Base-by-base conservation (phyloP, 2,113 vertebrate genomes). In the Euleptes europaea region DNA sequence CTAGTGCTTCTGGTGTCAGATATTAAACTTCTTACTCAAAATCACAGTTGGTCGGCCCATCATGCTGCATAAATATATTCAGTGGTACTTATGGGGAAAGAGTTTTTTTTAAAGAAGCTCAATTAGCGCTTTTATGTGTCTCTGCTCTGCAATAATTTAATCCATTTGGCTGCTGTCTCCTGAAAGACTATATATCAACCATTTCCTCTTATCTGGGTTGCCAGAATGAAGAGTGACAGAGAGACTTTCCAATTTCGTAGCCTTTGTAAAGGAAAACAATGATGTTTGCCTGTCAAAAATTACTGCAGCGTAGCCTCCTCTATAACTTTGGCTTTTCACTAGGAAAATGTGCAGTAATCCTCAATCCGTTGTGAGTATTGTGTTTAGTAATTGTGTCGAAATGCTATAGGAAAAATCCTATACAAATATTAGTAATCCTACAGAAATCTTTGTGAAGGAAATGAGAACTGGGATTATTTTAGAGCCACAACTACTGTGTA, bases 61-160 rank as follows among this genome's bases (percentile, higher is more conserved):
- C n/a, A n/a, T n/a, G 60, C 0, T 47, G 85, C 89, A 81, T 90
- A 19, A 2, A 1, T 88, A 91, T 63, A n/a, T n/a, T 33, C 40
- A 12, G 40, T 66, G 47, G 49, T 71, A 66, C 4, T 47, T 31
- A 60, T 80, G 35, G 60, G 81, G 78, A 84, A 11, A n/a, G n/a
- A n/a, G n/a, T n/a, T n/a, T n/a, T 66, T 72, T 23, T 82, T 84
- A 67, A 91, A 76, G n/a, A n/a, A n/a, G n/a, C n/a, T n/a, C n/a
- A n/a, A n/a, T n/a, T n/a, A n/a, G n/a, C 84, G 54, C 54, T 86
- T 80, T 54, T 87, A 77, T 81, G 90, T 4, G 8, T 83, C 35
- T 84, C n/a, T n/a, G 42, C 17, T 65, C n/a, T 72, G n/a, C 57
- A 67, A 81, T 81, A 86, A 13, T 51, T 2, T 51, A 51, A 49